phyloP scores from a whole-genome alignment of 2,888 invertebrate species.

The Rhagophthalmus giganteus region DNA sequence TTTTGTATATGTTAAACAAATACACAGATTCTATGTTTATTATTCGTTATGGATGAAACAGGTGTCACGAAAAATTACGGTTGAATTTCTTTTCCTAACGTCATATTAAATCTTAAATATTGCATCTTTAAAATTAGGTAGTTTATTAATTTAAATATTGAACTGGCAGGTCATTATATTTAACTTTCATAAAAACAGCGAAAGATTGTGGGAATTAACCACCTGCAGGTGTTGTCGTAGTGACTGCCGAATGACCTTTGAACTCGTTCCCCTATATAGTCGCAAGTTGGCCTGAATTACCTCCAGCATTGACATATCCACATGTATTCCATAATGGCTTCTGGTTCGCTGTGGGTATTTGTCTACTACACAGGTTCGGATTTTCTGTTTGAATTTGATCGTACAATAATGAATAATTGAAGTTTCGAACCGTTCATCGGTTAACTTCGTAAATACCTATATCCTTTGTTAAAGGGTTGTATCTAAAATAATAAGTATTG shows the following conservation, averaged over 20 bases:
- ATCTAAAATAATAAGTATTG: no score
- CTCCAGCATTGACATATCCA: constrained; percentile 28
- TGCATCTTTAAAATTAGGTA: no score
- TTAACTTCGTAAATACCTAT: no score
- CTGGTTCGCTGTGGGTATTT: constrained; percentile 15
- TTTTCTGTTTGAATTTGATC: no score
- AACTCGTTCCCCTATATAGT: constrained; percentile 29
- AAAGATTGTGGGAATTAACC: constrained; percentile 37
- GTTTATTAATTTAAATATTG: no score
- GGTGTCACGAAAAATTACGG: constrained; percentile 2
- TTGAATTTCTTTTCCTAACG: not conserved
- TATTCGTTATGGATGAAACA: constrained; percentile 16
- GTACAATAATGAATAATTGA: no score
- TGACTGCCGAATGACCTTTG: constrained; percentile 43
- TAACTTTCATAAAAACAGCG: constrained; percentile 13
- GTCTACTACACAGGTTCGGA: not conserved
- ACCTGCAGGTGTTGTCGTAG: constrained; percentile 42
- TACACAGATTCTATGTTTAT: constrained; percentile 21
- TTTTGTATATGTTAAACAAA: constrained; percentile 21
- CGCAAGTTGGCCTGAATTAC: constrained; percentile 21
- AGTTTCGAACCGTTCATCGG: no score
- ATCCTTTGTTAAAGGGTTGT: no score
- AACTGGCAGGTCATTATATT: no score
- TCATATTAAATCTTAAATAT: no score
- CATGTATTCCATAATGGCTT: constrained; percentile 28